phyloP scores from a whole-genome alignment of 2,113 vertebrate genomes.

The Morone chrysops region DNA sequence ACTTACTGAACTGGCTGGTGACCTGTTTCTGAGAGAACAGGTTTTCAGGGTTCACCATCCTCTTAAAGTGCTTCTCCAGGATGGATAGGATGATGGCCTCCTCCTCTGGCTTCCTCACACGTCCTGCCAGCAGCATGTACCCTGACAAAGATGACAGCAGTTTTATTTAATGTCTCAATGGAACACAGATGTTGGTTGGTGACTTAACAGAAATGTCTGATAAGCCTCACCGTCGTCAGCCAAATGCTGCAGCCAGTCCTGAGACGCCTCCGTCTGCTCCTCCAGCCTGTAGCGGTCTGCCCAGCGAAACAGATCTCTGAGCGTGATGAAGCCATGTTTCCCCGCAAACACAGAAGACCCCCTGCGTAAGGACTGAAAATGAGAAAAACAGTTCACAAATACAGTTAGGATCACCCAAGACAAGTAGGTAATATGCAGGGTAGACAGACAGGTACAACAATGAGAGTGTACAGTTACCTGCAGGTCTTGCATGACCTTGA shows the following conservation, averaged over 20 bases:
- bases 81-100: slow-evolving; percentile 88
- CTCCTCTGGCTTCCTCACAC: slow-evolving; percentile 95
- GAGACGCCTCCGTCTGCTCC: slow-evolving; percentile 86
- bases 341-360: slow-evolving; percentile 97
- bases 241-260: slow-evolving; percentile 96
- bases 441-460: not conserved
- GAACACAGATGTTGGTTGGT: not conserved
- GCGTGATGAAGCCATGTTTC: slow-evolving; percentile 96
- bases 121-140: slow-evolving; percentile 95
- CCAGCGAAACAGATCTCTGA: slow-evolving; percentile 97
- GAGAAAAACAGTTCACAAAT: not conserved
- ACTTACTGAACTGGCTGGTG: slow-evolving; percentile 91
- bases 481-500: slow-evolving; percentile 95
- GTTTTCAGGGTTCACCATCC: slow-evolving; percentile 85
- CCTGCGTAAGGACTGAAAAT: slow-evolving; percentile 89
- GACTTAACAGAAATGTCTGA: not conserved
- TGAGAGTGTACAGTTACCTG: slow-evolving; percentile 86
- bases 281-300: slow-evolving; percentile 93
- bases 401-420: not conserved
- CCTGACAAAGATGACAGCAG: slow-evolving; percentile 77
- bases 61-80: slow-evolving; percentile 96
- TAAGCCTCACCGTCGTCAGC: slow-evolving; percentile 91
- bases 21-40: slow-evolving; percentile 91
- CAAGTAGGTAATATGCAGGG: not conserved
- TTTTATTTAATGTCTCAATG: not conserved